A percentile compares a stretch with the other conserved stretches of the same genome.
phyloP scores from a whole-genome alignment of 2,797 vertebrate species.

The Sardinella longiceps region DNA sequence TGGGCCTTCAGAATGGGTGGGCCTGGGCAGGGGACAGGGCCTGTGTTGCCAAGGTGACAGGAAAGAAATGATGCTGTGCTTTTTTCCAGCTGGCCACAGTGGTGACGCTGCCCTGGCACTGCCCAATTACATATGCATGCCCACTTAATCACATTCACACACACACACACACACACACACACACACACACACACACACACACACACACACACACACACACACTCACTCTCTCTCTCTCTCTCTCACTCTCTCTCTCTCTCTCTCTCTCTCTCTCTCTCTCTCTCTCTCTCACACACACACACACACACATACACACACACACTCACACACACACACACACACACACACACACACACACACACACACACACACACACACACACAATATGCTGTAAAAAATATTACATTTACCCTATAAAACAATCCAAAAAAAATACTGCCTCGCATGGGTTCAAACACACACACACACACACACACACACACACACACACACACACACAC shows the following conservation, averaged over 20 bases:
- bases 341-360: not conserved
- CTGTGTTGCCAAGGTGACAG: not conserved
- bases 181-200: not conserved
- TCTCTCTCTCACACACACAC: not conserved
- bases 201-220: not conserved
- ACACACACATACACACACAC: not conserved
- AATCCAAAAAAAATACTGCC: too few species aligned
- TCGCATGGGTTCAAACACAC: too few species aligned
- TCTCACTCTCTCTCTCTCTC: not conserved
- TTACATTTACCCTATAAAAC: too few species aligned
- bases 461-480: constrained; percentile 10
- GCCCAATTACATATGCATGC: not conserved
- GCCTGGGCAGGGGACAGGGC: not conserved
- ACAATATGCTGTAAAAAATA: too few species aligned
- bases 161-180: not conserved
- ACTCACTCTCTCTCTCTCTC: not conserved
- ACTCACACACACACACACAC: not conserved
- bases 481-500: not conserved
- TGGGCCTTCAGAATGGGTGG: constrained; percentile 6
- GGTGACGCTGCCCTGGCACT: not conserved
- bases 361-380: not conserved
- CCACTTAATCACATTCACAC: not conserved
- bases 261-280: too few species aligned
- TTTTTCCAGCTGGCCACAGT: constrained; percentile 14
- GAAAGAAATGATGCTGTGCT: constrained; percentile 12